Evolutionary conservation across 2,797 vertebrate species (phyloP).

Genomic region (Paedocypris micromegethes): DNA sequence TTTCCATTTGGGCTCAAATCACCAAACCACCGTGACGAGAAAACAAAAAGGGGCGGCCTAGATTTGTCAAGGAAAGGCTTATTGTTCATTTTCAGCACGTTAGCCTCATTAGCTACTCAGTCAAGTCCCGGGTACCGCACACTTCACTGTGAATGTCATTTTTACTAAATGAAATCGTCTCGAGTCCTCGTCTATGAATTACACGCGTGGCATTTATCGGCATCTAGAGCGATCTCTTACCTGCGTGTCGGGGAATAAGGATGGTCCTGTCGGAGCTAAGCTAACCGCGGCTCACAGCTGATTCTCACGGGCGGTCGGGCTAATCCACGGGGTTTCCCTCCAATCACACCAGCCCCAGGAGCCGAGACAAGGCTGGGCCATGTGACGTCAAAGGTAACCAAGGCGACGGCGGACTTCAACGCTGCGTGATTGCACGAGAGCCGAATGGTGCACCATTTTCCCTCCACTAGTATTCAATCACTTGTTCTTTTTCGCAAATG

Average conservation of each 20-base stretch:
- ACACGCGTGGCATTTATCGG: no score
- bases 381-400: conserved; percentile 85
- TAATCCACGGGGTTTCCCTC: conserved; percentile 92
- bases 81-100: conserved; percentile 38
- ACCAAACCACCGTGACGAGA: conserved; percentile 11
- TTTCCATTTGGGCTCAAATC: no score
- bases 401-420: conserved; percentile 70
- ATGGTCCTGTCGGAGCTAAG: conserved; percentile 48
- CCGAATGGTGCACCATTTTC: conserved; percentile 34
- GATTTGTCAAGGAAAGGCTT: conserved; percentile 24
- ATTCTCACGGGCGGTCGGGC: conserved; percentile 59
- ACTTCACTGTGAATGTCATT: background rate
- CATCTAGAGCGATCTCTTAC: conserved; percentile 47
- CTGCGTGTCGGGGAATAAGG: conserved; percentile 57
- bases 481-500: background rate
- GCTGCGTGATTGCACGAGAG: conserved; percentile 33
- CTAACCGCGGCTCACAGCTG: conserved; percentile 69
- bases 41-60: conserved; percentile 37
- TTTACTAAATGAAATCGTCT: background rate
- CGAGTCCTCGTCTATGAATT: background rate
- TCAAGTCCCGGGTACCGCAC: background rate
- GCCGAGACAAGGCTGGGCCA: conserved; percentile 79
- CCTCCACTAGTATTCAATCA: conserved; percentile 18
- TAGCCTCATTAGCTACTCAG: conserved; percentile 25
- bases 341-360: conserved; percentile 77